A percentile compares a stretch with the other conserved stretches of the same genome.
phyloP scores from a whole-genome alignment of 2,113 vertebrate species.

The Prunella fulvescens region DNA sequence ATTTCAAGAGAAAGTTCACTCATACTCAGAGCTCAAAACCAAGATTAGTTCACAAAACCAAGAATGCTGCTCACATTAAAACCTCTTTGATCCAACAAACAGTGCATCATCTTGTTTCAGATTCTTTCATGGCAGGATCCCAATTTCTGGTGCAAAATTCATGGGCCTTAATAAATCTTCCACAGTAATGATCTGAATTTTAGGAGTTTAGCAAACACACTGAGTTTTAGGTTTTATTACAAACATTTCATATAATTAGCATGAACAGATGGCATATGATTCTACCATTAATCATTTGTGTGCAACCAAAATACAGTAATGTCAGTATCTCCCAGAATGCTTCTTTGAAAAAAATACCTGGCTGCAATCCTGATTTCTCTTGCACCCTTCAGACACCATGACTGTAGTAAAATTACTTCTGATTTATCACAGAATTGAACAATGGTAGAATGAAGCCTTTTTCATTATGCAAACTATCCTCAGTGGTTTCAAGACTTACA shows the following conservation, averaged over 20 bases:
- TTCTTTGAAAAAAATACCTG: slow-evolving; percentile 24
- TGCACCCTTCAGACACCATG: background rate
- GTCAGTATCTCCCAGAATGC: background rate
- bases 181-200: background rate
- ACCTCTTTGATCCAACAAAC: background rate
- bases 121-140: background rate
- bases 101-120: background rate
- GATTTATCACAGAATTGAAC: slow-evolving; percentile 25
- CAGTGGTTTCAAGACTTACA: background rate
- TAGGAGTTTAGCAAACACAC: background rate
- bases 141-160: background rate
- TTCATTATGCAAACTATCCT: slow-evolving; percentile 2
- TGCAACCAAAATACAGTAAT: slow-evolving; percentile 27
- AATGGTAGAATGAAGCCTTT: slow-evolving; percentile 8
- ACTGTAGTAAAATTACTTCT: slow-evolving; percentile 6
- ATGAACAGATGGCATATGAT: slow-evolving; percentile 50
- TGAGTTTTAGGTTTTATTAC: slow-evolving; percentile 31
- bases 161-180: slow-evolving; percentile 28
- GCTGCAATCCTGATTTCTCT: background rate
- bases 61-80: background rate
- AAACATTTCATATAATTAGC: slow-evolving; percentile 48
- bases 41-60: background rate
- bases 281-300: slow-evolving; percentile 53
- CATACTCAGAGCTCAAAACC: background rate
- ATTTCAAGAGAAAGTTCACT: background rate